Base-by-base conservation (phyloP, 2,888 invertebrate species). In the Hydriomena furcata region DNA sequence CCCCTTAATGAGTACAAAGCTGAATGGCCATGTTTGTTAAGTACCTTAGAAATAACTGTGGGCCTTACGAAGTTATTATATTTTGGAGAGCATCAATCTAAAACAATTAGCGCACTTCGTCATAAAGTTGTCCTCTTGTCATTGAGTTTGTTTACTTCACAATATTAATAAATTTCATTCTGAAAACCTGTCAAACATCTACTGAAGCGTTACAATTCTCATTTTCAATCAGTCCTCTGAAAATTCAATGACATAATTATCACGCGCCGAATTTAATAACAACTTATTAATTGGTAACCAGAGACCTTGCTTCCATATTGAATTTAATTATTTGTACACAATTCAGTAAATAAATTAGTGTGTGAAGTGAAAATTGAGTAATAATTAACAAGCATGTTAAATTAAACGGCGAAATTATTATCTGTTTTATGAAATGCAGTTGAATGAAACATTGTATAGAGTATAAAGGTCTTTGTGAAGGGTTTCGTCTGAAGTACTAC, bases 311-410 rank as follows among this genome's bases (percentile, higher is more conserved):
- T 54, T 50, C 58, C 59, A 66, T 70, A 71, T 71, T 65, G 55
- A 66, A 69, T 68, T 73, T 73, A 73, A 73, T 73, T 68, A 67
- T 60, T 53, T 47, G 42, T 28, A 41, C 44, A 61, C 54, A 58
- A 43, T 48, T 44, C 48, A 31, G 40, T 49, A 53, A 59, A 59
- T 59, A 59, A 55, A 52, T 59, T 57, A 42, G 35, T 38, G 42
- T 42, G 38, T 17, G 40, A 46, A 45, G 48, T 44, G 47, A 38
- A 48, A 47, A 47, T 52, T 47, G 34, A 11, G 43, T 38, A 52
- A 40, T 48, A 34, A 43, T 52, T 46, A 43, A 30, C 38, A 36
- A 23, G 21, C 11, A 35, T 41, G 48, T 17, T 41, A 13, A 35
- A 28, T 35, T 7, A 17, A 24, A 31, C 30, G 25, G 12, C 1